Percentiles rank a stretch among this genome's conserved stretches.
Conservation (phyloP, 2,888 invertebrate species). For the Hartigia nigra region DNA sequence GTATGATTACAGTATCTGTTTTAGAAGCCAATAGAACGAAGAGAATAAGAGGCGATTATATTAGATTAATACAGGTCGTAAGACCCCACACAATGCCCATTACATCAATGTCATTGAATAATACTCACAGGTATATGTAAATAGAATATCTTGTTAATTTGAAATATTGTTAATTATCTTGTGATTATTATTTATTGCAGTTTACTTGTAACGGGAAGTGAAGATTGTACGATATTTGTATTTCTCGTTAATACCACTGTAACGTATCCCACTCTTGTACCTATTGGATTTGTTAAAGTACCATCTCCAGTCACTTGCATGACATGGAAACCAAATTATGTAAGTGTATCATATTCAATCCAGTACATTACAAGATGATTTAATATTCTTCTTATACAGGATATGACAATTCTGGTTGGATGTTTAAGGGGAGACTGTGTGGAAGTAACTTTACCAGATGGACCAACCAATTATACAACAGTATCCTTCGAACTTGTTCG, state of each 20-base stretch:
- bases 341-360: conserved; percentile 51
- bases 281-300: conserved; percentile 77
- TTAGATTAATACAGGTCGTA: conserved; percentile 52
- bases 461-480: conserved; percentile 65
- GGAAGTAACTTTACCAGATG: conserved; percentile 67
- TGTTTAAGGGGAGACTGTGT: conserved; percentile 70
- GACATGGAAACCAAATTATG: conserved; percentile 74
- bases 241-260: conserved; percentile 67
- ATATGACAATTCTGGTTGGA: conserved; percentile 68
- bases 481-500: conserved; percentile 65
- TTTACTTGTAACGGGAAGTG: conserved; percentile 75
- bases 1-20: conserved; percentile 64
- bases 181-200: conserved; percentile 57
- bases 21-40: conserved; percentile 21
- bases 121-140: conserved; percentile 47
- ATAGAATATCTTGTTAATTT: not conserved
- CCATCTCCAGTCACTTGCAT: conserved; percentile 74
- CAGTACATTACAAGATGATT: not conserved
- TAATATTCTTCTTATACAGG: conserved; percentile 44
- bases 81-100: conserved; percentile 78
- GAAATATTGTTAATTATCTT: conserved; percentile 10
- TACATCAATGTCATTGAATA: conserved; percentile 73
- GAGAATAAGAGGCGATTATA: conserved; percentile 31
- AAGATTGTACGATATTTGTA: conserved; percentile 78
- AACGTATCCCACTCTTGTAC: conserved; percentile 68